Evolutionary conservation across 1,140 invertebrate genomes (phyloP).

Genomic region (Lordiphosa collinella): DNA sequence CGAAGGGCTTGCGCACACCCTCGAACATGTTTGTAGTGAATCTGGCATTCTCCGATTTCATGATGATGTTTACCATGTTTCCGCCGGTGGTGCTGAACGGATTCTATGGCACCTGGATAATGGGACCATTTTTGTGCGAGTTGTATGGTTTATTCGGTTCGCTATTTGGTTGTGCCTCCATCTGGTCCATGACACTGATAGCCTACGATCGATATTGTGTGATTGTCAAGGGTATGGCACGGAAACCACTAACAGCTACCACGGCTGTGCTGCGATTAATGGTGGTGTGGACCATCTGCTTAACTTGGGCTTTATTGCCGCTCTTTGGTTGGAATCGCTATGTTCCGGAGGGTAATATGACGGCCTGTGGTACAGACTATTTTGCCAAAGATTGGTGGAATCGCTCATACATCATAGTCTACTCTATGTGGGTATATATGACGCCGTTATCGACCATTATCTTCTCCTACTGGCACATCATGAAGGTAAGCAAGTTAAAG

Average conservation of each 20-base stretch:
- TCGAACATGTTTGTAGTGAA: constrained; percentile 91
- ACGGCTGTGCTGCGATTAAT: constrained; percentile 85
- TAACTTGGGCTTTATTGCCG: constrained; percentile 86
- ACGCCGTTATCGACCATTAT: constrained; percentile 85
- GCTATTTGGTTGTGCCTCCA: constrained; percentile 89
- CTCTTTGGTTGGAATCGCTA: constrained; percentile 91
- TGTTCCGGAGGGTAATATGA: constrained; percentile 90
- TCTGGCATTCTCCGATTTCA: constrained; percentile 89
- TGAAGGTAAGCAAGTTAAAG: constrained; percentile 80
- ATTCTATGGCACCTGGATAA: constrained; percentile 88
- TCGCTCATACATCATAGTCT: constrained; percentile 84
- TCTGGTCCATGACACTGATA: constrained; percentile 91
- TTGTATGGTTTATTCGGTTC: constrained; percentile 89
- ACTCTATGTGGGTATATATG: constrained; percentile 84
- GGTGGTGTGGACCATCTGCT: constrained; percentile 85
- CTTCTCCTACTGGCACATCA: constrained; percentile 87
- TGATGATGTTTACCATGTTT: constrained; percentile 89
- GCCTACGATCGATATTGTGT: constrained; percentile 92
- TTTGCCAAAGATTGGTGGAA: constrained; percentile 84
- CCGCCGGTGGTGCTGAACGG: constrained; percentile 89
- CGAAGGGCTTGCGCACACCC: constrained; percentile 87
- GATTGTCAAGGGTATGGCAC: constrained; percentile 89
- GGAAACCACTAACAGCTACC: constrained; percentile 86
- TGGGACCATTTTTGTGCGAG: constrained; percentile 87
- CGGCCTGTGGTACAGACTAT: constrained; percentile 90